Conservation (phyloP, 2,888 invertebrate species). For the Encarsia formosa region DNA sequence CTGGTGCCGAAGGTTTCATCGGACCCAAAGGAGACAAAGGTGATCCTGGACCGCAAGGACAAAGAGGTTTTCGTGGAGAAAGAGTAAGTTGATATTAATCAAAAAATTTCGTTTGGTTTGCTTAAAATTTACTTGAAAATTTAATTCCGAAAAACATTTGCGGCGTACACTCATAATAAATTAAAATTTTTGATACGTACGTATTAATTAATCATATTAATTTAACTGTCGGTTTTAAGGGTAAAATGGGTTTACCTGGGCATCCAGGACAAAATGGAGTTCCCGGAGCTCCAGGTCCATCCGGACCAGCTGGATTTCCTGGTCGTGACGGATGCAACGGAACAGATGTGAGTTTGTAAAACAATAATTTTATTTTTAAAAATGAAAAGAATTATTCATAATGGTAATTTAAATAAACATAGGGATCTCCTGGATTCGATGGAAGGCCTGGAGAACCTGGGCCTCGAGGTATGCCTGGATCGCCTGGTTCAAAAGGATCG, state of each 20-base stretch:
- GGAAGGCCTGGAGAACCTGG: constrained; percentile 71
- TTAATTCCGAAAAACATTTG: no score
- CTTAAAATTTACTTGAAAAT: no score
- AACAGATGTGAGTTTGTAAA: constrained; percentile 74
- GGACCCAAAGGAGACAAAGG: constrained; percentile 89
- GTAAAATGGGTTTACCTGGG: constrained; percentile 83
- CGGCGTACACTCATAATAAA: no score
- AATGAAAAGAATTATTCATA: no score
- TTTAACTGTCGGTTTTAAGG: no score
- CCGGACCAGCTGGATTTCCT: constrained; percentile 70
- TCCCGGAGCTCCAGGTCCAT: constrained; percentile 66
- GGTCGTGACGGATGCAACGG: constrained; percentile 96
- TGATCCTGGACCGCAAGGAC: constrained; percentile 76
- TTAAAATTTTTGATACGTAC: no score
- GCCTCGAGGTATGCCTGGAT: constrained; percentile 71
- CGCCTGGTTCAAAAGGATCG: constrained; percentile 65
- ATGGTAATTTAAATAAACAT: constrained; percentile 9
- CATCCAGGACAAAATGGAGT: constrained; percentile 74
- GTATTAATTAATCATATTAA: neutral
- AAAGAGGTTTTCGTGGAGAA: constrained; percentile 79
- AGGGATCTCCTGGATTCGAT: constrained; percentile 71
- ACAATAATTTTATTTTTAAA: constrained; percentile 2
- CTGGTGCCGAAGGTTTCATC: constrained; percentile 78
- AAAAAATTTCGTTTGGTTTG: no score
- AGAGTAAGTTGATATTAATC: constrained; percentile 55